phyloP scores from a whole-genome alignment of 2,888 invertebrate genomes.

The Chloroclysta siterata region DNA sequence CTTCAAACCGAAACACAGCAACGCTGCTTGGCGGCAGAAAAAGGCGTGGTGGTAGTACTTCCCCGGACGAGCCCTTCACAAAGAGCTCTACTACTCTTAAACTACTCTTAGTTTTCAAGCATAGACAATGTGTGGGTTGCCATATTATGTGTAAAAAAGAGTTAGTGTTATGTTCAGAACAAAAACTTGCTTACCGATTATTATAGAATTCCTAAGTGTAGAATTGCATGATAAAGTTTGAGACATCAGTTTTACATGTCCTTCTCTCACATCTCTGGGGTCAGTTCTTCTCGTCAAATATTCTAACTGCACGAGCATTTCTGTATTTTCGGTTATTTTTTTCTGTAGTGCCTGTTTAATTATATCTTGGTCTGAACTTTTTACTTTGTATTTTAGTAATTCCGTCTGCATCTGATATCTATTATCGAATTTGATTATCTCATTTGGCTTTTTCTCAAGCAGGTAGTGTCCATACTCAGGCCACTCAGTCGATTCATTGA shows the following conservation, averaged over 20 bases:
- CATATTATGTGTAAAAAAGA: too few species aligned
- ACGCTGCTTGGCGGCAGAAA: too few species aligned
- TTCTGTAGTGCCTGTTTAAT: background rate
- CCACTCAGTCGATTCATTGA: conserved; percentile 2
- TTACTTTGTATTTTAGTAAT: background rate
- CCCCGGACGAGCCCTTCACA: too few species aligned
- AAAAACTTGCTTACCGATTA: background rate
- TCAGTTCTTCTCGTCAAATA: conserved; percentile 6
- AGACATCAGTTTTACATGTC: conserved; percentile 4
- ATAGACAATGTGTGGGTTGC: too few species aligned
- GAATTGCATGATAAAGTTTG: background rate
- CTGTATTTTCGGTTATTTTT: background rate
- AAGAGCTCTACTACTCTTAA: too few species aligned
- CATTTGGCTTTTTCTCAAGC: background rate
- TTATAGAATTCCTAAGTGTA: background rate
- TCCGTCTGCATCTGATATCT: too few species aligned
- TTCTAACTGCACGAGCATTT: conserved; percentile 6
- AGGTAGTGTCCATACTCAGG: background rate
- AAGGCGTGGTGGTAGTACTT: too few species aligned
- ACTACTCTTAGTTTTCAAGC: too few species aligned
- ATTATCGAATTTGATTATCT: too few species aligned
- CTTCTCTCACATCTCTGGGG: conserved; percentile 3
- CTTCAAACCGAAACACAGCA: too few species aligned
- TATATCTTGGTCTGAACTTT: background rate
- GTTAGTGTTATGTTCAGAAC: too few species aligned